Conservation (phyloP, 2,888 invertebrate species). For the Brachypterus glaber region DNA sequence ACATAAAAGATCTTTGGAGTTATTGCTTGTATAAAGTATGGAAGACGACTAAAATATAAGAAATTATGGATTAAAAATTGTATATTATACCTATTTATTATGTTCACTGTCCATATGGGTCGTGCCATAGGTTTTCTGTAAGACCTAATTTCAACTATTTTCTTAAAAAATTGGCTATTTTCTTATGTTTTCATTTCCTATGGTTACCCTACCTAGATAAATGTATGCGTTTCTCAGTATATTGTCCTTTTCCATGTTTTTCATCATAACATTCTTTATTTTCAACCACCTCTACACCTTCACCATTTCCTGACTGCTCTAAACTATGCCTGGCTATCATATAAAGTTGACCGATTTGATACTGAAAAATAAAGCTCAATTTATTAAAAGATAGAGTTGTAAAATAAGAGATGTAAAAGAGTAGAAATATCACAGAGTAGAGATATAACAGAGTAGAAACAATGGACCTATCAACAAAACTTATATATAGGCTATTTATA, state of each 20-base stretch:
- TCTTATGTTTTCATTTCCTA: no score
- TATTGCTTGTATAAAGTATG: slow-evolving; percentile 80
- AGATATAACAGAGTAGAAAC: no score
- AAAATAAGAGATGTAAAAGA: no score
- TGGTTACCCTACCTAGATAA: slow-evolving; percentile 75
- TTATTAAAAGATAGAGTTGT: no score
- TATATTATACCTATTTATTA: not conserved
- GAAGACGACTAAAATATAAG: slow-evolving; percentile 62
- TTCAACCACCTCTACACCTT: slow-evolving; percentile 84
- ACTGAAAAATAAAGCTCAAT: slow-evolving; percentile 51
- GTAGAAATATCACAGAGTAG: no score
- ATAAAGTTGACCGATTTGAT: slow-evolving; percentile 83
- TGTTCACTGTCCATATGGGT: no score
- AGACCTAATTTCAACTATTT: no score
- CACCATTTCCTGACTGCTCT: slow-evolving; percentile 81
- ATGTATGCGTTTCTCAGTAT: slow-evolving; percentile 83
- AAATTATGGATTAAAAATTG: not conserved
- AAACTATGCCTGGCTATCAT: slow-evolving; percentile 92
- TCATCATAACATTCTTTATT: slow-evolving; percentile 73
- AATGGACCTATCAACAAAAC: no score
- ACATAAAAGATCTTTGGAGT: slow-evolving; percentile 87
- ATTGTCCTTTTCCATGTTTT: slow-evolving; percentile 74
- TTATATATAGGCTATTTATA: no score
- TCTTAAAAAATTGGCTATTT: no score
- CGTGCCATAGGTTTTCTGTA: no score